Evolutionary conservation across 2,797 vertebrate genomes (phyloP), one percentile per base, ranked within the genome.

Genomic region (Epinephelus coioides): DNA sequence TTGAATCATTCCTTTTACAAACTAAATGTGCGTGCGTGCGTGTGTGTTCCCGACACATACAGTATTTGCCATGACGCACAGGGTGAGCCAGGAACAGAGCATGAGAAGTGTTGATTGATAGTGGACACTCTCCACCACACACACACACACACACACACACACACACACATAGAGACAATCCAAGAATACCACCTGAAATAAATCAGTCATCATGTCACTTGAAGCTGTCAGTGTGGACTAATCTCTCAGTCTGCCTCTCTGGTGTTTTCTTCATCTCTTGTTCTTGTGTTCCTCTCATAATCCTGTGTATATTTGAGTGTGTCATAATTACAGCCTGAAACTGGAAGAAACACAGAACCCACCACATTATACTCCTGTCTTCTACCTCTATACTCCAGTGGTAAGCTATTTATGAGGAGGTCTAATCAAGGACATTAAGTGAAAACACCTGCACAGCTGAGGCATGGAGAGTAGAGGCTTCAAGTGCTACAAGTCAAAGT

Each of bases 141-240:
- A 51, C 65, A 54, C 78, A 27, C 64, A 62, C 59, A 73, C 23
- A 72, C 68, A 62, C 53, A 72, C 49, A 73, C 43, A 76, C 72
- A 51, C 63, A 56, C 12, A 56, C 73, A 70, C 73, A 30, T 46
- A 65, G 51, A 60, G 2, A 43, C 78, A 38, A 50, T 65, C 62
- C 62, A 43, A 50, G 2, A 79, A 78, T 79, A 88, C 82, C 62
- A 65, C 66, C 78, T 78, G 88, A 90, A 87, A 78, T 90, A 55
- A 93, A 92, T 93, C 94, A 86, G 72, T 95, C 92, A 82, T 91
- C 86, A 47, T 67, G 56, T 66, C 60, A 89, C 87, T 92, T 91
- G 76, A 92, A 90, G 77, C 91, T 90, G 89, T 93, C 93, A 93
- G 88, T 78, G 30, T 64, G 80, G 17, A 76, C 82, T 71, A 84